Percentiles rank a stretch among this genome's conserved stretches.
phyloP scores from a whole-genome alignment of 2,797 vertebrate species.

The Euphonia xanthogaster region DNA sequence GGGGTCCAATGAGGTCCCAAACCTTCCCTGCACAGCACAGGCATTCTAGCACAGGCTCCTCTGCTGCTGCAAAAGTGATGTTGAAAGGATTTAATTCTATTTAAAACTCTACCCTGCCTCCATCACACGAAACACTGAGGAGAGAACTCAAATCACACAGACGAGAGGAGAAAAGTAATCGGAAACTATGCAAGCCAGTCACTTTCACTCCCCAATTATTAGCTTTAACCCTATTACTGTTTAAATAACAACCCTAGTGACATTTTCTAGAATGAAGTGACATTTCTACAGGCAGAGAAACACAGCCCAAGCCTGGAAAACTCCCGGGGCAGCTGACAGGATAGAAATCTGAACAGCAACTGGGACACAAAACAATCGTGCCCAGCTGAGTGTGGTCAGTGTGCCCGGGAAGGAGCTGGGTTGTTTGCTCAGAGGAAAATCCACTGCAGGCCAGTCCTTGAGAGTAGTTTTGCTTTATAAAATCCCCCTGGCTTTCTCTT shows the following conservation, averaged over 20 bases:
- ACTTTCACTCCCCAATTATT: not conserved
- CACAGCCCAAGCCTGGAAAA: not conserved
- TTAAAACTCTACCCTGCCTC: constrained; percentile 47
- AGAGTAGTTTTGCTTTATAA: not conserved
- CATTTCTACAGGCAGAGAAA: not conserved
- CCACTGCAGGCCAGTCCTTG: not conserved
- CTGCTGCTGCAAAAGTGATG: not conserved
- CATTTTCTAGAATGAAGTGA: not conserved
- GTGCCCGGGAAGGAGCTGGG: not conserved
- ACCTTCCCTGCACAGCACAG: not conserved
- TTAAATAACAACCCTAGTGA: not conserved
- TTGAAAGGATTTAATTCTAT: constrained; percentile 37
- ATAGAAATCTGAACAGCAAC: not conserved
- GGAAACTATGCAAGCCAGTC: not conserved
- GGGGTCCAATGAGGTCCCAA: not conserved
- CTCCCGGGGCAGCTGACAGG: not conserved
- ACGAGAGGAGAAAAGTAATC: not conserved
- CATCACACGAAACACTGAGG: not conserved
- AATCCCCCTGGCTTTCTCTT: not conserved
- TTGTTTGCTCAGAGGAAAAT: not conserved
- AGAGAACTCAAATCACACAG: not conserved
- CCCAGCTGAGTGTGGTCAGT: not conserved
- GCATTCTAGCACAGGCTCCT: not conserved
- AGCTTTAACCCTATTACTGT: not conserved
- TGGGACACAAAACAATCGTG: not conserved